These are phyloP conservation scores for Proisotoma minuta DNA, from an alignment of 2,888 invertebrate species.

Conservation along the genomic window DNA sequence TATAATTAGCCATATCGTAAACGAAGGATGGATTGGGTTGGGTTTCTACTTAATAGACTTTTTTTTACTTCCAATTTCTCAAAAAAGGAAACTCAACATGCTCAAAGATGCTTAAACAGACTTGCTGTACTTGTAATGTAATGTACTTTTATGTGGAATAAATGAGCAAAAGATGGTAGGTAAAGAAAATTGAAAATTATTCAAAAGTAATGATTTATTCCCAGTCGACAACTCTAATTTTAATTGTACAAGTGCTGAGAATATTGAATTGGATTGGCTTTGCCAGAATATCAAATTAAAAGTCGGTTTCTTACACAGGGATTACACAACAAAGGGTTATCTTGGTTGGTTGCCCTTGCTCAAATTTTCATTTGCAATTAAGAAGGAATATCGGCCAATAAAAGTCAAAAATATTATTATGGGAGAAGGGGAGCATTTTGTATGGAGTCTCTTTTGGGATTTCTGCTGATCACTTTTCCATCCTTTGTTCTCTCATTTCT, in stretches of 20 bases:
- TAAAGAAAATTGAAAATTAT: too few species aligned
- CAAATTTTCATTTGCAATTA: constrained; percentile 44
- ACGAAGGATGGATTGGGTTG: too few species aligned
- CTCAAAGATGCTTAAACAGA: too few species aligned
- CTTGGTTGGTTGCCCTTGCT: not conserved
- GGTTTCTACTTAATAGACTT: too few species aligned
- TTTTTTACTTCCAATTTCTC: too few species aligned
- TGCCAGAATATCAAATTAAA: not conserved
- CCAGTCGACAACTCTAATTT: not conserved
- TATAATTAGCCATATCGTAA: too few species aligned
- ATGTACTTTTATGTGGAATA: too few species aligned
- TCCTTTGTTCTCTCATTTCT: not conserved
- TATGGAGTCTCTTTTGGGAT: not conserved
- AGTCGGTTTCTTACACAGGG: not conserved
- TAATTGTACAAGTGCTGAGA: not conserved
- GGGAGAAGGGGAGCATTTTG: constrained; percentile 6
- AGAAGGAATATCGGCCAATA: constrained; percentile 34
- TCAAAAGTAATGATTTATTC: not conserved
- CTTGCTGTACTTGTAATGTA: too few species aligned
- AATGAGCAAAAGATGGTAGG: too few species aligned
- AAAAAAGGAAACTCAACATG: too few species aligned
- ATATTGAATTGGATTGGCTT: not conserved
- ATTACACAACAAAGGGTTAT: constrained; percentile 10
- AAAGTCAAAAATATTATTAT: constrained; percentile 34
- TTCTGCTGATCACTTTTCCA: not conserved